Conservation (phyloP, 2,113 vertebrate genomes). For the Pterocles gutturalis region DNA sequence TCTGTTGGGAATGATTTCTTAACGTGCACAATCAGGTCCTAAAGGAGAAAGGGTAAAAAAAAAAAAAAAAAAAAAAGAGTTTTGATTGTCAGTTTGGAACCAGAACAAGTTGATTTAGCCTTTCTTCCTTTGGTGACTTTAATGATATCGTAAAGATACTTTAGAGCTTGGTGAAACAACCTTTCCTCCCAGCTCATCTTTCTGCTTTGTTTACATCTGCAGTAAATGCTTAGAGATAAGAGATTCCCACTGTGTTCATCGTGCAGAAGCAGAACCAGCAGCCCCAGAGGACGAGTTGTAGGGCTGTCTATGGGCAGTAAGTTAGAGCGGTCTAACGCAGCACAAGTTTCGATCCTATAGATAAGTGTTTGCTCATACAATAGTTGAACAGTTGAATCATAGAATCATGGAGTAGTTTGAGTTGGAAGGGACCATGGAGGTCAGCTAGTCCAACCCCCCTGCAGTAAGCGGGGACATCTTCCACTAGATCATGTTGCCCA, state of each 20-base stretch:
- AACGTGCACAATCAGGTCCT: background rate
- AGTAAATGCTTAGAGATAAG: background rate
- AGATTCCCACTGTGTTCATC: background rate
- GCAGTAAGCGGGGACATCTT: too few relatives aligned
- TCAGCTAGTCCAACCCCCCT: too few relatives aligned
- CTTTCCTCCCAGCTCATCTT: background rate
- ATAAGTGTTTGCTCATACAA: background rate
- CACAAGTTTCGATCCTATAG: background rate
- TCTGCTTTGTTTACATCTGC: background rate
- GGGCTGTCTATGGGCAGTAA: background rate
- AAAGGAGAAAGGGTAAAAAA: background rate
- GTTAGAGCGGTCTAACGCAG: background rate
- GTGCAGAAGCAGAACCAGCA: background rate
- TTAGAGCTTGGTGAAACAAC: background rate
- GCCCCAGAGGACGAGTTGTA: background rate
- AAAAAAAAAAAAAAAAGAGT: fast-evolving
- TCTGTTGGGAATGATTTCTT: background rate
- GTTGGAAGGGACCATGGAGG: too few relatives aligned
- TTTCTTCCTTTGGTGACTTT: background rate
- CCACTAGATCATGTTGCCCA: too few relatives aligned
- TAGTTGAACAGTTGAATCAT: too few relatives aligned
- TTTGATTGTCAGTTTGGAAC: background rate
- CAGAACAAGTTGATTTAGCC: background rate
- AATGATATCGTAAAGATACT: background rate
- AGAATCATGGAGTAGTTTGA: too few relatives aligned